A percentile compares a stretch with the other conserved stretches of the same genome.
Evolutionary conservation across 2,888 invertebrate species (phyloP).

Genomic region (Aleiodes testaceus): DNA sequence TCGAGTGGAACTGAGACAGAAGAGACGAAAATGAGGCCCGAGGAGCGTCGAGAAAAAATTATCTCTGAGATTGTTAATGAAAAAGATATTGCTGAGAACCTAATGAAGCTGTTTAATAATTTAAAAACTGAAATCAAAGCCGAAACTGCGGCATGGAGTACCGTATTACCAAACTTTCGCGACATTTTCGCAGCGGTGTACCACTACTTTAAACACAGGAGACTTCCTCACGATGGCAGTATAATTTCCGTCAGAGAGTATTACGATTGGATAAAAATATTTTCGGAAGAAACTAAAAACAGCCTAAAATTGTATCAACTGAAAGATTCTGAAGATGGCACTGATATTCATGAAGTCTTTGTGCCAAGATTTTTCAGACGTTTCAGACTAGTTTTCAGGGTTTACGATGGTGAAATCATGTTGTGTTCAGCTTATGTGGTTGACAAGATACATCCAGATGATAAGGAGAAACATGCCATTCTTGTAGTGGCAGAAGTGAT

Average conservation of each 20-base stretch:
- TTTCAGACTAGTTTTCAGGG: too few species aligned
- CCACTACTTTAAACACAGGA: not conserved
- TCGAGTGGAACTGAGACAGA: not conserved
- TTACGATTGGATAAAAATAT: too few species aligned
- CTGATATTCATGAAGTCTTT: too few species aligned
- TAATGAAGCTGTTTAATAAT: not conserved
- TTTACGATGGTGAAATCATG: too few species aligned
- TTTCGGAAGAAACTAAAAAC: too few species aligned
- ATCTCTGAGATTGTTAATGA: not conserved
- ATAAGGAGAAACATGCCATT: too few species aligned
- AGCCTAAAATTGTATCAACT: too few species aligned
- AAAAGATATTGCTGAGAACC: not conserved
- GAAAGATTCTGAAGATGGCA: too few species aligned
- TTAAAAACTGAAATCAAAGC: conserved; percentile 8
- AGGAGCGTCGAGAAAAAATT: not conserved
- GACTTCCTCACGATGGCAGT: not conserved
- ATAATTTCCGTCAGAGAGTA: not conserved
- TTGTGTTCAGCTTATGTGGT: too few species aligned
- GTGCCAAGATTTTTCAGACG: too few species aligned
- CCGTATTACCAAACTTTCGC: not conserved
- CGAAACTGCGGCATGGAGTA: not conserved
- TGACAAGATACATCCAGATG: too few species aligned
- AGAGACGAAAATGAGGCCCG: not conserved
- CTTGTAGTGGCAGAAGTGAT: too few species aligned
- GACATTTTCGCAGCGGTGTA: not conserved